These are phyloP conservation scores for Morbakka virulenta DNA, from an alignment of 30 jellyfish, hydroid and myxozoan species.

Conservation along the genomic window DNA sequence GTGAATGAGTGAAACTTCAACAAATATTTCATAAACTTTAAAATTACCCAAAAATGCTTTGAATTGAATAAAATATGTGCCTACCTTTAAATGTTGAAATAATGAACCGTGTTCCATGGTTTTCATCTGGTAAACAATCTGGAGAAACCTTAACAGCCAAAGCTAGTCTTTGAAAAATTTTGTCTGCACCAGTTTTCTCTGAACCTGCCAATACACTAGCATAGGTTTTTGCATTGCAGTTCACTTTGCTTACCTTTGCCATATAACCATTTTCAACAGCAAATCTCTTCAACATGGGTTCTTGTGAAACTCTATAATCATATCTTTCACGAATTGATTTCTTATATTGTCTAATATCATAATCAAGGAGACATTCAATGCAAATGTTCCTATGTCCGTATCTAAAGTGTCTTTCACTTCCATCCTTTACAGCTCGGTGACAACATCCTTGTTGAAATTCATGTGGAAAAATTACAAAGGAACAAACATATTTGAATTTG, in stretches of 20 bases:
- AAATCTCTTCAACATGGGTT: conserved; percentile 47
- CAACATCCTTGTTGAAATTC: conserved; percentile 62
- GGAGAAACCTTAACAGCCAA: no score
- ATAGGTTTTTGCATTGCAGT: conserved; percentile 25
- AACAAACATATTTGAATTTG: conserved; percentile 76
- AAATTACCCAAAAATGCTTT: not conserved
- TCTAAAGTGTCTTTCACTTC: conserved; percentile 27
- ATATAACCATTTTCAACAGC: not conserved
- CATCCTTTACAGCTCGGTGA: conserved; percentile 76
- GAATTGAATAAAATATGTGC: not conserved
- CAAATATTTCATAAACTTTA: no score
- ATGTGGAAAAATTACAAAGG: conserved; percentile 69
- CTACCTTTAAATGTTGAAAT: conserved; percentile 81
- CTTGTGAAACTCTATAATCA: conserved; percentile 56
- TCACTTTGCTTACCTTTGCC: no score
- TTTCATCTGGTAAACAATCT: conserved; percentile 20
- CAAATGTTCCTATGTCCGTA: conserved; percentile 46
- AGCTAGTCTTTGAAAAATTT: not conserved
- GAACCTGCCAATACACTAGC: conserved; percentile 80
- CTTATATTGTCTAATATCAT: conserved; percentile 70
- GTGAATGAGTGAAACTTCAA: no score
- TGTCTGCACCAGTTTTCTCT: not conserved
- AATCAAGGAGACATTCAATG: conserved; percentile 64
- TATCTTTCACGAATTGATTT: conserved; percentile 55
- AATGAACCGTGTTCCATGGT: conserved; percentile 69